These are phyloP conservation scores for Drosophila formosana DNA, from an alignment of 2,888 invertebrate genomes.

Conservation along the genomic window DNA sequence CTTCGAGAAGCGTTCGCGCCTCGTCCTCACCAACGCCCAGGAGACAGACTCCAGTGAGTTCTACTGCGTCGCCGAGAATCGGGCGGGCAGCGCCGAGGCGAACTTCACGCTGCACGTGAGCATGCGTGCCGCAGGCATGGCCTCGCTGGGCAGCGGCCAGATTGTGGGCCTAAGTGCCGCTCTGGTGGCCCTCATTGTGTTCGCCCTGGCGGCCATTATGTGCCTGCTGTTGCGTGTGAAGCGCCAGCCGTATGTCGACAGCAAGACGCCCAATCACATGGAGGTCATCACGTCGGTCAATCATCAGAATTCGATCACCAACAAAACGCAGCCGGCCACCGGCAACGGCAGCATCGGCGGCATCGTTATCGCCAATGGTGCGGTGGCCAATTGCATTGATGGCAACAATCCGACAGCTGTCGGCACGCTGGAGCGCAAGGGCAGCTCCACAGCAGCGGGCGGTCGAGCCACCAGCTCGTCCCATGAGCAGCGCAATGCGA, in stretches of 20 bases:
- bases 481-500: slow-evolving; percentile 85
- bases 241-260: slow-evolving; percentile 90
- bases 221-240: slow-evolving; percentile 91
- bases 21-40: slow-evolving; percentile 93
- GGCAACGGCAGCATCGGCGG: slow-evolving; percentile 86
- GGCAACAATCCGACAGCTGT: slow-evolving; percentile 18
- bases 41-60: slow-evolving; percentile 93
- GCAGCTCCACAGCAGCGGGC: slow-evolving; percentile 39
- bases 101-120: slow-evolving; percentile 95
- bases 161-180: slow-evolving; percentile 94
- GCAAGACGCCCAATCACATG: slow-evolving; percentile 91
- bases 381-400: slow-evolving; percentile 86
- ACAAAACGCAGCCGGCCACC: slow-evolving; percentile 85
- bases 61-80: slow-evolving; percentile 95
- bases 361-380: slow-evolving; percentile 87
- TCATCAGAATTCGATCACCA: slow-evolving; percentile 86
- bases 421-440: slow-evolving; percentile 72
- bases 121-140: slow-evolving; percentile 91
- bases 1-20: slow-evolving; percentile 90
- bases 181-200: slow-evolving; percentile 90
- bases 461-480: slow-evolving; percentile 23
- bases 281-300: slow-evolving; percentile 90
- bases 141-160: slow-evolving; percentile 92
- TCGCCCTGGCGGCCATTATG: slow-evolving; percentile 90
- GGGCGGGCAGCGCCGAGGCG: slow-evolving; percentile 94